Conservation (phyloP, 2,888 invertebrate genomes). For the Zygothrica quintamaculata region DNA sequence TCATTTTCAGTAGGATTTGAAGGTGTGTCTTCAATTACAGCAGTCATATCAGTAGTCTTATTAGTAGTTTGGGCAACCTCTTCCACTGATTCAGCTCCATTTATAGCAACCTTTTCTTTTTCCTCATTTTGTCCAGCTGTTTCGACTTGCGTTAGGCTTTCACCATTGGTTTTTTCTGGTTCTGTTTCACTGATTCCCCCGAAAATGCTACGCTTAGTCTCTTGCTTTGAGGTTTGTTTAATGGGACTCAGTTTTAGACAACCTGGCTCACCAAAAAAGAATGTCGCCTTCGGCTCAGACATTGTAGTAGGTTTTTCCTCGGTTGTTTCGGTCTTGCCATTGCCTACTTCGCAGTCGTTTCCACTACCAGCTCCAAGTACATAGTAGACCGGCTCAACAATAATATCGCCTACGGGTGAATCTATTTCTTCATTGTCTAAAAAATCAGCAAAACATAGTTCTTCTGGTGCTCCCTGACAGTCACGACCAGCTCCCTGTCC, state of each 20-base stretch:
- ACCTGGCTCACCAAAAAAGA: slow-evolving; percentile 85
- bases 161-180: slow-evolving; percentile 66
- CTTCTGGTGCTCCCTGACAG: slow-evolving; percentile 84
- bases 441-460: slow-evolving; percentile 1
- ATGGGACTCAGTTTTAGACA: slow-evolving; percentile 84
- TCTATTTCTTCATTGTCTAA: slow-evolving; percentile 17
- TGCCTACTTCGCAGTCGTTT: slow-evolving; percentile 90
- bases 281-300: slow-evolving; percentile 78
- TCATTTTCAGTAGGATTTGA: slow-evolving; percentile 1
- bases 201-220: slow-evolving; percentile 67
- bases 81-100: slow-evolving; percentile 31
- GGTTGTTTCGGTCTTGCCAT: slow-evolving; percentile 82
- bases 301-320: slow-evolving; percentile 85
- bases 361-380: slow-evolving; percentile 89
- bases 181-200: slow-evolving; percentile 44
- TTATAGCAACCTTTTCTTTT: slow-evolving; percentile 5
- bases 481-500: slow-evolving; percentile 89
- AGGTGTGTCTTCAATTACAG: background rate
- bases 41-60: slow-evolving; percentile 7
- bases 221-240: slow-evolving; percentile 67
- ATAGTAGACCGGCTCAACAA: slow-evolving; percentile 89
- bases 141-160: slow-evolving; percentile 35
- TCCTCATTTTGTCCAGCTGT: background rate
- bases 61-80: background rate
- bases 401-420: slow-evolving; percentile 87